These are phyloP conservation scores for Muntiacus reevesi DNA, from an alignment of 2,113 vertebrate genomes.

Conservation along the genomic window DNA sequence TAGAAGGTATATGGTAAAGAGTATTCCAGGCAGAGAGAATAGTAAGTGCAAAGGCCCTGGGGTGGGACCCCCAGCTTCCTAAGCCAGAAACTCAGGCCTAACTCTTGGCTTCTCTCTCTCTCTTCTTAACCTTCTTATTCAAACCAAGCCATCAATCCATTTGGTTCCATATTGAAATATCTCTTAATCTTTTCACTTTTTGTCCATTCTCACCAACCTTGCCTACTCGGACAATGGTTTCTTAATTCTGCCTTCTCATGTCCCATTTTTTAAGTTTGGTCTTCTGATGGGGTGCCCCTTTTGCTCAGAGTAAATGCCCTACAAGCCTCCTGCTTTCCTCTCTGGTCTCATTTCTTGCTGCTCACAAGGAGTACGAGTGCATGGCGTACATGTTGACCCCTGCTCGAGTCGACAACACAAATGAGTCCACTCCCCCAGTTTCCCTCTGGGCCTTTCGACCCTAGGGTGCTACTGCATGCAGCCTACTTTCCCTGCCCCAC, in stretches of 20 bases:
- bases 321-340: neutral
- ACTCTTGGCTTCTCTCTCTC: neutral
- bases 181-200: neutral
- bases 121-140: neutral
- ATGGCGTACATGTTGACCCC: neutral
- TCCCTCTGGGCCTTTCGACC: neutral
- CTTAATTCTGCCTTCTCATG: neutral
- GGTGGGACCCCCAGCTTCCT: neutral
- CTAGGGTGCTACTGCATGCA: rapidly evolving
- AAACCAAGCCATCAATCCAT: neutral
- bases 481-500: neutral
- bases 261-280: neutral
- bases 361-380: no score
- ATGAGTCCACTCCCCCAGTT: neutral
- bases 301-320: neutral
- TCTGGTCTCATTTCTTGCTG: neutral
- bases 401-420: no score
- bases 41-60: neutral
- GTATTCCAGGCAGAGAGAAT: neutral
- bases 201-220: neutral
- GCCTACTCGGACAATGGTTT: neutral
- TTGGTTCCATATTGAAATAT: neutral
- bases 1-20: neutral
- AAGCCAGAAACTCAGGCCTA: neutral
- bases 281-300: neutral